Evolutionary conservation across 2,888 invertebrate genomes (phyloP).

Genomic region (Meteorus cinctellus): DNA sequence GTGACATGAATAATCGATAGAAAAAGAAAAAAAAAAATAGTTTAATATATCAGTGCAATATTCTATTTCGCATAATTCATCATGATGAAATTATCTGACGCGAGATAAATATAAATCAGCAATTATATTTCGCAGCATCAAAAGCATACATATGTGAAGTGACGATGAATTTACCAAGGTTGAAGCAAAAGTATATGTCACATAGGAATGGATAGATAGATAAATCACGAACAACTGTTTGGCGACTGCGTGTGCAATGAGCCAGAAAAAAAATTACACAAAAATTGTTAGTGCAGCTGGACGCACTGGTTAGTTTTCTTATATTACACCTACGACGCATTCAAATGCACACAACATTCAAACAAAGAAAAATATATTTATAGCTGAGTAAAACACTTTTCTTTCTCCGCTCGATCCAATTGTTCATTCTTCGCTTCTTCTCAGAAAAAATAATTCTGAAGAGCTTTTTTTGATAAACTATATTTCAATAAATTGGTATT

Average conservation of each 20-base stretch:
- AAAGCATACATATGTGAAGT: background rate
- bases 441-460: too few species aligned
- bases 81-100: background rate
- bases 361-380: constrained; percentile 7
- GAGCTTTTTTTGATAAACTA: too few species aligned
- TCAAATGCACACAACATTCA: background rate
- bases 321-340: too few species aligned
- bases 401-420: background rate
- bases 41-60: background rate
- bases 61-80: background rate
- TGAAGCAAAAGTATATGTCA: constrained; percentile 1
- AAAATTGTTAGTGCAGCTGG: constrained; percentile 5
- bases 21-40: background rate
- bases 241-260: background rate
- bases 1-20: background rate
- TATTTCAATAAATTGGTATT: too few species aligned
- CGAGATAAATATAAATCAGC: background rate
- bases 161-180: background rate
- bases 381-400: background rate
- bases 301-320: background rate
- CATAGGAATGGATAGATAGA: background rate
- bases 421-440: too few species aligned
- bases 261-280: background rate
- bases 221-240: constrained; percentile 8
- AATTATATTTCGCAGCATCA: constrained; percentile 4